These are phyloP conservation scores for Imbricaverruca yamaguchii DNA, from an alignment of 2,888 invertebrate genomes.

Conservation along the genomic window DNA sequence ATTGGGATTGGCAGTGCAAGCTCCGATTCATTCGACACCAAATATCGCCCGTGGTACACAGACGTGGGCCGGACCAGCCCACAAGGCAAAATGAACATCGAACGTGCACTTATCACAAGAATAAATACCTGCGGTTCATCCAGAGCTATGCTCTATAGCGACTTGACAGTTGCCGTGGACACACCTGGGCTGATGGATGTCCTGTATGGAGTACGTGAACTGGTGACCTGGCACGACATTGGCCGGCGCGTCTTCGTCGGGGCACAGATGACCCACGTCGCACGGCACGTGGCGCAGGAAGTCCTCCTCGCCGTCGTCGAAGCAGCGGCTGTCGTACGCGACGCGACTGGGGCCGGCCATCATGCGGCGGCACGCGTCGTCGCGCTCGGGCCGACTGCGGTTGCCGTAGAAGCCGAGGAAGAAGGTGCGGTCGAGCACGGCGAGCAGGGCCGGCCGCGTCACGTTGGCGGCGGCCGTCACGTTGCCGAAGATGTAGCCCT, in stretches of 20 bases:
- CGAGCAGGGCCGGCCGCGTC: constrained; percentile 60
- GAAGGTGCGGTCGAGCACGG: constrained; percentile 79
- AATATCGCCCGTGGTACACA: too few species aligned
- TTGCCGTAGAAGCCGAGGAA: constrained; percentile 86
- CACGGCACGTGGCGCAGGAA: constrained; percentile 82
- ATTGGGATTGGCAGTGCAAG: too few species aligned
- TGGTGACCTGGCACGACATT: constrained; percentile 82
- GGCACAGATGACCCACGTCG: constrained; percentile 61
- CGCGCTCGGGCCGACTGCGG: constrained; percentile 56
- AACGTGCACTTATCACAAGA: too few species aligned
- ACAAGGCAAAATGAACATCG: too few species aligned
- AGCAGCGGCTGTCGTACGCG: constrained; percentile 78
- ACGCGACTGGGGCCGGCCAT: constrained; percentile 49
- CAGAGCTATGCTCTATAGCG: too few species aligned
- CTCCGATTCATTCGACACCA: too few species aligned
- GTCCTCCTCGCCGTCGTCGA: constrained; percentile 64
- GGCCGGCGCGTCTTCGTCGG: constrained; percentile 74
- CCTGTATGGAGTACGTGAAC: constrained; percentile 87
- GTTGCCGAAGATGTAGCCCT: constrained; percentile 94
- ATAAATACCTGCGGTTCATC: too few species aligned
- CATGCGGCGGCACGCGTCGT: constrained; percentile 74
- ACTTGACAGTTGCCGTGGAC: neutral
- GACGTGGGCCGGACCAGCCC: too few species aligned
- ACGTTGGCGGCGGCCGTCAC: constrained; percentile 55
- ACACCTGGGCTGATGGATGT: constrained; percentile 81